phyloP scores from a whole-genome alignment of 2,113 vertebrate genomes.

The Misgurnus mizolepis region DNA sequence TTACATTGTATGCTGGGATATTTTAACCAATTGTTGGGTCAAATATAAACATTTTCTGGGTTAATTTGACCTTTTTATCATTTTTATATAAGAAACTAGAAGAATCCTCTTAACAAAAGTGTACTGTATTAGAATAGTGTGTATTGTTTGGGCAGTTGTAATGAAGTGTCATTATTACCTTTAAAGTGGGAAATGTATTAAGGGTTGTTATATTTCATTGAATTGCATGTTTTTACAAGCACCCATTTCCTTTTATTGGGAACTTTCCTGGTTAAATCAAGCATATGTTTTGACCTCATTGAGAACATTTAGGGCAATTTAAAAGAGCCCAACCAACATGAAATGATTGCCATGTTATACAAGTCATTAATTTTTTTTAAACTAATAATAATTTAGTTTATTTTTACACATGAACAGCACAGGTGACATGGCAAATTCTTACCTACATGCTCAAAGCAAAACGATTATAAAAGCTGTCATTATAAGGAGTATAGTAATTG shows the following conservation, averaged over 20 bases:
- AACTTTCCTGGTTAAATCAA: no score
- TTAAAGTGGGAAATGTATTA: background rate
- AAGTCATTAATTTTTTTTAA: no score
- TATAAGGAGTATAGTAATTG: background rate
- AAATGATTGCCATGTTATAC: background rate
- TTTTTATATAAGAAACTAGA: background rate
- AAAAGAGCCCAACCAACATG: no score
- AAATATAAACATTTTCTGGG: no score
- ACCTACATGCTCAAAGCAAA: background rate
- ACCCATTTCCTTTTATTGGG: no score
- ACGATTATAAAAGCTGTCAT: background rate
- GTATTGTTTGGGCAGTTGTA: background rate
- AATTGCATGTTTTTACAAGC: no score
- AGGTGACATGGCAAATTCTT: background rate
- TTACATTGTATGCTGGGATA: no score
- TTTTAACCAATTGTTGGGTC: background rate
- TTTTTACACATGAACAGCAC: background rate
- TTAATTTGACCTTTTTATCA: no score
- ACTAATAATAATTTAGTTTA: no score
- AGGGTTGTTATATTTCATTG: no score
- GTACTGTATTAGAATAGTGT: no score
- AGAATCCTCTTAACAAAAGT: background rate
- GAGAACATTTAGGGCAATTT: no score
- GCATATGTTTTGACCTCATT: background rate
- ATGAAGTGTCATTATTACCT: background rate